These are phyloP conservation scores for Mustela lutreola DNA, from an alignment of 2,113 vertebrate species.

Conservation along the genomic window DNA sequence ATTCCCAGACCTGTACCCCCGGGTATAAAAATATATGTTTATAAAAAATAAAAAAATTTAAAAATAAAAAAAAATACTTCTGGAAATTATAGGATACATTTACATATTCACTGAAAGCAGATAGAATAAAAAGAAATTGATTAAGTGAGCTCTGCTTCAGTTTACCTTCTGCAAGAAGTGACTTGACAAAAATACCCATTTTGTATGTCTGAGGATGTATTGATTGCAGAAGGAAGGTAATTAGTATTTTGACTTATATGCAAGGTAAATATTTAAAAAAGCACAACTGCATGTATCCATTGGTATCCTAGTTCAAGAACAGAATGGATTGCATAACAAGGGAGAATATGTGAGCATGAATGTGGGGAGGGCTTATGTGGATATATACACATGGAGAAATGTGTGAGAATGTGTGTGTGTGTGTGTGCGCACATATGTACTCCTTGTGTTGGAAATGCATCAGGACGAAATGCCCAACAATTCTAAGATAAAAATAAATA, in stretches of 20 bases:
- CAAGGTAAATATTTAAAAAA: neutral
- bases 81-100: neutral
- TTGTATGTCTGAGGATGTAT: neutral
- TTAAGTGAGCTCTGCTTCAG: neutral
- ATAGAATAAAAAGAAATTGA: neutral
- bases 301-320: neutral
- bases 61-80: neutral
- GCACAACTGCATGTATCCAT: neutral
- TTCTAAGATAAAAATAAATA: neutral
- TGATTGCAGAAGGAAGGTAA: neutral
- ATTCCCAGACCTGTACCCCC: too few species aligned
- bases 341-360: neutral
- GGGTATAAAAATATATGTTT: too few species aligned
- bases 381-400: neutral
- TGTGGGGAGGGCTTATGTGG: neutral
- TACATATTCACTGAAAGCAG: neutral
- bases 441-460: neutral
- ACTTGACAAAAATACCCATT: neutral
- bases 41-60: too few species aligned
- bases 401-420: neutral
- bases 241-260: neutral
- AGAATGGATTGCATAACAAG: neutral
- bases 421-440: neutral
- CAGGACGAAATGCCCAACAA: neutral
- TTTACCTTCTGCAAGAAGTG: neutral